Conservation (phyloP, 2,797 vertebrate genomes). For the Rhabdomys pumilio region DNA sequence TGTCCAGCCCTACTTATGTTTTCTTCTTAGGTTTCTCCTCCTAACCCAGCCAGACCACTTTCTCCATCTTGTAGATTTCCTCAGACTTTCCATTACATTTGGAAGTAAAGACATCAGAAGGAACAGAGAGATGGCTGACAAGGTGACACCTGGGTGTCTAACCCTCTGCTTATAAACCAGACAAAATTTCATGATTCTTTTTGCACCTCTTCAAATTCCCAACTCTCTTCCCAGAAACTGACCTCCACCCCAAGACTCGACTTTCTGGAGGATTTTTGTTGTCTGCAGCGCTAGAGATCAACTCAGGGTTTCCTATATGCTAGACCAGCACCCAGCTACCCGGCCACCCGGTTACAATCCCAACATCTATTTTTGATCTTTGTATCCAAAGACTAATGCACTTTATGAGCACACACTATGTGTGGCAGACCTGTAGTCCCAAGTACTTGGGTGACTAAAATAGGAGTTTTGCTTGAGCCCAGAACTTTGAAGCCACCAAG, state of each 20-base stretch:
- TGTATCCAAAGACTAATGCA: neutral
- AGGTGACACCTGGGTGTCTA: neutral
- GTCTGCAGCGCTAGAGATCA: neutral
- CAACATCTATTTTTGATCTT: neutral
- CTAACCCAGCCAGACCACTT: neutral
- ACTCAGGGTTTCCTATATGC: neutral
- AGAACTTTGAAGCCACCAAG: neutral
- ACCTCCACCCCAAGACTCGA: neutral
- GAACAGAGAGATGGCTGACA: too few relatives aligned
- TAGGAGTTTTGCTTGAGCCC: neutral
- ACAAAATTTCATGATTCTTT: neutral
- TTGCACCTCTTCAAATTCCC: neutral
- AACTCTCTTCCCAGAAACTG: neutral
- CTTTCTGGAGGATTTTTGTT: conserved; percentile 3
- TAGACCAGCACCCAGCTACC: too few relatives aligned
- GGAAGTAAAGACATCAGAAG: neutral
- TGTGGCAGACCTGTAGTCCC: neutral
- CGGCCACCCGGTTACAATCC: too few relatives aligned
- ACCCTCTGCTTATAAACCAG: neutral
- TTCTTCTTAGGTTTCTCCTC: neutral
- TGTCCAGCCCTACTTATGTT: neutral
- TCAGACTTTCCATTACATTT: conserved; percentile 41
- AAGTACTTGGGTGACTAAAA: neutral
- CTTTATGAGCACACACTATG: neutral
- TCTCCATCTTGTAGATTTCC: neutral